Base-by-base conservation (phyloP, 2,888 invertebrate genomes). In the Leptura quadrifasciata region DNA sequence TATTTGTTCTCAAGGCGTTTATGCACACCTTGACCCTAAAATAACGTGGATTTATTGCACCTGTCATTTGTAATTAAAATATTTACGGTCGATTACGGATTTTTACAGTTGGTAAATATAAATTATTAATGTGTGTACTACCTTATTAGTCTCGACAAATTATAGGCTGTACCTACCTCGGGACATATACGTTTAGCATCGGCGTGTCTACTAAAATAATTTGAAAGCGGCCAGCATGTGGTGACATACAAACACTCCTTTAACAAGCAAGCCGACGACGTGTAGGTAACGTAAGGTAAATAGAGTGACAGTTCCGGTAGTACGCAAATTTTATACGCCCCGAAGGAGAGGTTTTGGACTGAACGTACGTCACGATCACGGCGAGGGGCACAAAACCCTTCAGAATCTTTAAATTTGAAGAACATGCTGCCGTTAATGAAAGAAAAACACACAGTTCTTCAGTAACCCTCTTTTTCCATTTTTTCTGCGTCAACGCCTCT, bases 1-100 rank as follows among this genome's bases (percentile, higher is more conserved):
- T 72, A 47, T 63, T 72, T 72, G 18, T 64, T 63, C 35, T 35
- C 74, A 21, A 61, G 68, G 68, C 64, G 64, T 15, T 60, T 17
- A 27, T 24, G 54, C 27, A 64, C 54, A 75, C 74, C 74, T 75
- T 75, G 74, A 75, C 74, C 74, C 74, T 75, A 75, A 75, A 75
- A 75, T 75, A 70, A 69, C 64, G 61, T 70, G 39, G 70, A 63
- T 75, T 47, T 65, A 75, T 71, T 61, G 61, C 74, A 75, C 74
- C 74, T 75, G 74, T 75, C 74, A 18, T 39, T 58, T 61, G 27
- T 70, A 75, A 75, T 75, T 75, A 70, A 75, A 75, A 70, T 75
- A 74, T 74, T 70, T 39, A 54, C 24, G 57, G 63, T 71, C 47
- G 69, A 68, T 68, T 61, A 65, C 47, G 65, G 54, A 69, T 69